Conservation (phyloP, 2,797 vertebrate genomes). For the Acipenser ruthenus region DNA sequence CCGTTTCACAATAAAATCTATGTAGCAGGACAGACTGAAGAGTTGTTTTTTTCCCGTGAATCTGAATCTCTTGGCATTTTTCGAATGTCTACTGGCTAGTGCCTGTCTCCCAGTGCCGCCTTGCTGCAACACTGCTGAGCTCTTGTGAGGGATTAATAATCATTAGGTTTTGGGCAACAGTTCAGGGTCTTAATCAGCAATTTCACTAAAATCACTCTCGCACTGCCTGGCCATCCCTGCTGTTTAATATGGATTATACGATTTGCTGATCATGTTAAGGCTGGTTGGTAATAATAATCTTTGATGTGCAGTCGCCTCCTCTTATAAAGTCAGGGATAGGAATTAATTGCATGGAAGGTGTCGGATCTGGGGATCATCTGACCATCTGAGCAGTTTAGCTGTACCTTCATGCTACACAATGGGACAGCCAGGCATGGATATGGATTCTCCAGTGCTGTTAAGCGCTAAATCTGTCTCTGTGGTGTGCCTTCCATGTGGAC, state of each 20-base stretch:
- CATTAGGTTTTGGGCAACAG: conserved; percentile 19
- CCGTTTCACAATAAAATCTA: too few species aligned
- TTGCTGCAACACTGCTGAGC: conserved; percentile 10
- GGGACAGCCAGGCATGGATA: too few species aligned
- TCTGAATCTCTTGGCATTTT: background rate
- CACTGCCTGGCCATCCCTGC: conserved; percentile 25
- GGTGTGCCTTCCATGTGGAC: too few species aligned
- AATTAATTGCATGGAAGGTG: too few species aligned
- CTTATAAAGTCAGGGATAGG: too few species aligned
- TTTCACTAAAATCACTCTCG: conserved; percentile 22
- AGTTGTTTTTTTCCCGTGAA: background rate
- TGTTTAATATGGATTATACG: conserved; percentile 41
- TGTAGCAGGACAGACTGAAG: background rate
- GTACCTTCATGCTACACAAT: too few species aligned
- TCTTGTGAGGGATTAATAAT: conserved; percentile 26
- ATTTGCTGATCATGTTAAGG: conserved; percentile 44
- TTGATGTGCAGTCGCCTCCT: background rate
- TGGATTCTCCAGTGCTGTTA: too few species aligned
- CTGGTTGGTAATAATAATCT: conserved; percentile 40
- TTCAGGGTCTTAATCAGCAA: conserved; percentile 39
- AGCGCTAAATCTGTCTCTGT: too few species aligned
- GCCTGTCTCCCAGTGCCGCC: conserved; percentile 8
- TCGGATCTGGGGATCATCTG: too few species aligned
- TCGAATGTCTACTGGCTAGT: too few species aligned
- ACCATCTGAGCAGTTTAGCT: too few species aligned